phyloP scores from a whole-genome alignment of 2,888 invertebrate genomes.

The Entomobrya multifasciata region DNA sequence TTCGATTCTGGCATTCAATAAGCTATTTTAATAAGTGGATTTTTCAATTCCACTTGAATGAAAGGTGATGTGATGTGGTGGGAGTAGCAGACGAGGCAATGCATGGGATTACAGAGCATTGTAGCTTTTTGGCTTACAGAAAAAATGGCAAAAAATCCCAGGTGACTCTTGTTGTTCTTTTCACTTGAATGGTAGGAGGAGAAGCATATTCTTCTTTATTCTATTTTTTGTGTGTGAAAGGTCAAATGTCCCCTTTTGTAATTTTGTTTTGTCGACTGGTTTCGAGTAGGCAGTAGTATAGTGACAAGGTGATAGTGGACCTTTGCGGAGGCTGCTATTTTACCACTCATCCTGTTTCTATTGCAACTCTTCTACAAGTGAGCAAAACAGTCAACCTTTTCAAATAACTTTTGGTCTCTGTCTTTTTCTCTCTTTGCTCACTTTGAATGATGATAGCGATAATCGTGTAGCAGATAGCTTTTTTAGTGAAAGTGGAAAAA shows the following conservation, averaged over 20 bases:
- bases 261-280: conserved; percentile 37
- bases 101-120: too few relatives aligned
- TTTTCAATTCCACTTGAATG: conserved; percentile 48
- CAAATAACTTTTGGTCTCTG: not conserved
- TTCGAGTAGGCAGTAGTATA: too few relatives aligned
- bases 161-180: conserved; percentile 33
- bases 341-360: too few relatives aligned
- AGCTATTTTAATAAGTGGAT: too few relatives aligned
- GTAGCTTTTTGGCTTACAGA: conserved; percentile 10
- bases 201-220: not conserved
- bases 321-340: too few relatives aligned
- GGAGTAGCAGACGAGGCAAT: too few relatives aligned
- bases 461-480: not conserved
- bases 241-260: conserved; percentile 45
- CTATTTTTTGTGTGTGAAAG: conserved; percentile 25
- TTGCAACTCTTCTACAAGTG: not conserved
- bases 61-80: conserved; percentile 19
- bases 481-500: conserved; percentile 3
- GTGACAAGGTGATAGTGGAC: too few relatives aligned
- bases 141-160: conserved; percentile 12
- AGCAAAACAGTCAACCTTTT: conserved; percentile 4
- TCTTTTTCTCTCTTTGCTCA: not conserved
- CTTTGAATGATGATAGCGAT: not conserved
- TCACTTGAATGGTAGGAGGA: conserved; percentile 21
- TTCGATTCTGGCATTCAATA: too few relatives aligned